Base-by-base conservation (phyloP, 1,140 invertebrate species). In the Brachionus rubens region DNA sequence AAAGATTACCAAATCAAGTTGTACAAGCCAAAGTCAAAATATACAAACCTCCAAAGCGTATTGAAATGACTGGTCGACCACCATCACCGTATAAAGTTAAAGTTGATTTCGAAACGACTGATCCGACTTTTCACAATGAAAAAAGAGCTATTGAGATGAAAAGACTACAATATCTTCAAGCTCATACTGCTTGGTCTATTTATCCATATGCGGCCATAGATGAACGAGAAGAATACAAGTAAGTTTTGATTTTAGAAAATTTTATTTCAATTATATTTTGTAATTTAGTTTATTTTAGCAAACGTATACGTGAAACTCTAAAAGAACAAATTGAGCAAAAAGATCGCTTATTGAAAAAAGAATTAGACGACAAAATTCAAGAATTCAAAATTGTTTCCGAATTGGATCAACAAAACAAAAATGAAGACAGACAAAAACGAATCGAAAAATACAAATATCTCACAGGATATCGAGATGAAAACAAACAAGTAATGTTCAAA, bases 281-380 rank as follows among this genome's bases (percentile, higher is more conserved):
- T n/a, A n/a, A n/a, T n/a, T n/a, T 48, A 48, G 12, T 19, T 41
- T 3, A 41, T 54, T 19, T 4, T 28, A 75, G 72, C 40, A 75
- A 75, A 75, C 30, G 56, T 21, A 75, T 75, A 24, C 72, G 72
- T 0, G 24, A 54, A n/a, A 54, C 72, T 9, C 30, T 75, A 3
- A 75, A 75, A 75, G 72, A 56, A 56, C 72, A 75, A 54, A 75
- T 75, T 4, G 50, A 56, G 10, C 30, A 75, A 56, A 75, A 75
- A 75, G 48, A 56, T 56, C 36, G 36, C 2, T 10, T 26, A 14
- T 3, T 40, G 14, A 75, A 56, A 59, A 54, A 75, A 30, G 40
- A 75, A 24, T 26, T 54, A 1, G 72, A 75, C 3, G 48, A 41
- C 2, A 75, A 75, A 56, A 43, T 54, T 28, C 12, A 56, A 10